Evolutionary conservation across 2,888 invertebrate species (phyloP).

Genomic region (Trissoscelio sp.): DNA sequence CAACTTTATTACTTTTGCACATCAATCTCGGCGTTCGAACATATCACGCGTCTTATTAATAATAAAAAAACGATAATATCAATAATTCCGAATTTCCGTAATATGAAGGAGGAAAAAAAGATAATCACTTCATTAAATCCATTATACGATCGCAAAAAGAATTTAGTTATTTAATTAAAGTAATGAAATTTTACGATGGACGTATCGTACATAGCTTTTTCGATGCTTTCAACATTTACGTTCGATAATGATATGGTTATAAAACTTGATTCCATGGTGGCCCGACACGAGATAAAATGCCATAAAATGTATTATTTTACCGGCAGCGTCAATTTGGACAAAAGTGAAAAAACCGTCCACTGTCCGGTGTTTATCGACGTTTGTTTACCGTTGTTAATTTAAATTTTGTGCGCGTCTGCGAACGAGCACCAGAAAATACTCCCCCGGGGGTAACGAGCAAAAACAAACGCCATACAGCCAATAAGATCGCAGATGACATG

Average conservation of each 20-base stretch:
- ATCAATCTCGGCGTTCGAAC: constrained; percentile 1
- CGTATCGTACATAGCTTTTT: not conserved
- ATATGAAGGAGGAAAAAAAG: not conserved
- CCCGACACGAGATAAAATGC: constrained; percentile 9
- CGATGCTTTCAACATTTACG: constrained; percentile 22
- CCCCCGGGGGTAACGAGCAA: not conserved
- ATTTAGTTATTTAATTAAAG: constrained; percentile 44
- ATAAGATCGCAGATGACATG: constrained; percentile 8
- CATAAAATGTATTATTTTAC: constrained; percentile 9
- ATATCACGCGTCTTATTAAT: not conserved
- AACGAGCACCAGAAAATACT: not conserved
- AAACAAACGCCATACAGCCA: constrained; percentile 21
- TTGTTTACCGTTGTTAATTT: constrained; percentile 32
- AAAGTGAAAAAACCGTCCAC: not conserved
- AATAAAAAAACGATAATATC: constrained; percentile 8
- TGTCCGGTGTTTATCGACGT: constrained; percentile 4
- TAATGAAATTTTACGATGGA: constrained; percentile 24
- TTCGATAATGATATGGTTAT: constrained; percentile 24
- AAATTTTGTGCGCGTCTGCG: constrained; percentile 6
- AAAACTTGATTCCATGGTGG: constrained; percentile 20
- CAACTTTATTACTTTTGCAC: constrained; percentile 20
- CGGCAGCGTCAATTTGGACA: not conserved
- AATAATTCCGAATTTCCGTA: not conserved
- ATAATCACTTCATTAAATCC: constrained; percentile 20
- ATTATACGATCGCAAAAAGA: constrained; percentile 24